These are phyloP conservation scores for Venustaconcha ellipsiformis DNA, from an alignment of 1,140 invertebrate species.

Conservation along the genomic window DNA sequence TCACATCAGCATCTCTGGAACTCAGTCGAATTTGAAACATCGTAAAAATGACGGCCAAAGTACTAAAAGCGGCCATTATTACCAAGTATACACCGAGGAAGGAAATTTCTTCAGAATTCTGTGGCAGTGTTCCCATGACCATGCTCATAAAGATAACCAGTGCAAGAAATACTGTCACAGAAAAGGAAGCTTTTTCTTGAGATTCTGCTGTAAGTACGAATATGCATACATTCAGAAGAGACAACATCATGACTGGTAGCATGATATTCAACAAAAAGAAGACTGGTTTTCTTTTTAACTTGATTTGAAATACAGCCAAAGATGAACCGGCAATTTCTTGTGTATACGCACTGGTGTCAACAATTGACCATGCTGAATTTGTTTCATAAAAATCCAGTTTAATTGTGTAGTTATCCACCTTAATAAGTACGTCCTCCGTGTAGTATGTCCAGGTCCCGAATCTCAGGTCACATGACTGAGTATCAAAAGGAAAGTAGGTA, in stretches of 20 bases:
- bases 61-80: slow-evolving; percentile 24
- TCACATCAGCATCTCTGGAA: not conserved
- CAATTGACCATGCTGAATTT: slow-evolving; percentile 16
- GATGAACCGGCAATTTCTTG: not conserved
- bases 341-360: slow-evolving; percentile 3
- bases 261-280: slow-evolving; percentile 19
- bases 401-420: not conserved
- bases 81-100: slow-evolving; percentile 21
- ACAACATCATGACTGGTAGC: slow-evolving; percentile 12
- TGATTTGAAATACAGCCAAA: not conserved
- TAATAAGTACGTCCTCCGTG: slow-evolving; percentile 5
- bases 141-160: slow-evolving; percentile 22
- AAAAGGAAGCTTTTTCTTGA: slow-evolving; percentile 17
- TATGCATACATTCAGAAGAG: slow-evolving; percentile 18
- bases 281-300: slow-evolving; percentile 3
- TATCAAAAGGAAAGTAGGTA: slow-evolving; percentile 26
- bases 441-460: slow-evolving; percentile 1
- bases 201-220: slow-evolving; percentile 22
- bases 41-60: slow-evolving; percentile 17
- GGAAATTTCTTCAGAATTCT: slow-evolving; percentile 17
- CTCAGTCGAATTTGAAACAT: slow-evolving; percentile 18
- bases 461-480: slow-evolving; percentile 14
- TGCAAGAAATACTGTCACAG: slow-evolving; percentile 24
- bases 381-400: slow-evolving; percentile 3
- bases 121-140: slow-evolving; percentile 12